Conservation (phyloP, 2,797 vertebrate genomes). For the Molossus molossus region DNA sequence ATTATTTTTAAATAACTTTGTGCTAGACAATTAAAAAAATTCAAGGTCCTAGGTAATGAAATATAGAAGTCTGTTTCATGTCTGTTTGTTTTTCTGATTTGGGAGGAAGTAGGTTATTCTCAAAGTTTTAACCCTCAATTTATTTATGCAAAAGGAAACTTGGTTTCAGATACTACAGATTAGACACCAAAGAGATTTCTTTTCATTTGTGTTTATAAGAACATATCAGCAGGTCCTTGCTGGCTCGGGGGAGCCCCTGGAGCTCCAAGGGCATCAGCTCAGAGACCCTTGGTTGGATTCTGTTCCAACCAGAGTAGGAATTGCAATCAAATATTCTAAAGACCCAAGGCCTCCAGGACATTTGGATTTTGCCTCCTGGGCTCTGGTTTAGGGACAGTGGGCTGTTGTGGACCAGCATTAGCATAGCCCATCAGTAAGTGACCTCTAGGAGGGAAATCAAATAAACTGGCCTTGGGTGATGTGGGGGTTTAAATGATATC, state of each 20-base stretch:
- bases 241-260: neutral
- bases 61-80: conserved; percentile 78
- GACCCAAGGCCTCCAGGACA: conserved; percentile 79
- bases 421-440: conserved; percentile 87
- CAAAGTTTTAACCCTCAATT: conserved; percentile 19
- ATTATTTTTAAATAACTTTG: conserved; percentile 89
- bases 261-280: conserved; percentile 64
- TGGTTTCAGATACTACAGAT: conserved; percentile 74
- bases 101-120: conserved; percentile 66
- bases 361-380: conserved; percentile 88
- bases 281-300: conserved; percentile 72
- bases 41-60: conserved; percentile 74
- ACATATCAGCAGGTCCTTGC: neutral
- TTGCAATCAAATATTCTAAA: conserved; percentile 75
- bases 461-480: conserved; percentile 87
- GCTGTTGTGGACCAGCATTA: conserved; percentile 88
- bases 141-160: conserved; percentile 69
- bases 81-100: conserved; percentile 89
- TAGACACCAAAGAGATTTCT: conserved; percentile 75
- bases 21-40: conserved; percentile 82
- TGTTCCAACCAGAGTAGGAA: conserved; percentile 69
- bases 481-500: conserved; percentile 88
- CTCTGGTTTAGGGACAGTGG: conserved; percentile 87
- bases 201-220: conserved; percentile 76
- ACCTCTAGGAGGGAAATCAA: conserved; percentile 89